Evolutionary conservation across 92 coral and sea anemone species (phyloP).

Genomic region (Phenganax marumi): DNA sequence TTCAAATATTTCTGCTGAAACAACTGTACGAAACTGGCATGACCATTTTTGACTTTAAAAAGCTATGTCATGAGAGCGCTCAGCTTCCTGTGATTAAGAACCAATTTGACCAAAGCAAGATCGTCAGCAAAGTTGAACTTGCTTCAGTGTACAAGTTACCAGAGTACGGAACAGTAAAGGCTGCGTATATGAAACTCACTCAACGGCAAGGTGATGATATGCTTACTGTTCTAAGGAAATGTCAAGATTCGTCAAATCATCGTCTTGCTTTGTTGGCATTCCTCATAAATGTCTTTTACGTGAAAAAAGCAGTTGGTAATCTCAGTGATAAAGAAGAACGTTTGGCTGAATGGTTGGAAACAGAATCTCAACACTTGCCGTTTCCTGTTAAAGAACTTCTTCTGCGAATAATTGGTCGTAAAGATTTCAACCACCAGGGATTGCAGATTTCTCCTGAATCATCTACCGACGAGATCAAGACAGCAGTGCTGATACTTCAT

Average conservation of each 20-base stretch:
- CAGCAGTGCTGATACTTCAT: constrained; percentile 68
- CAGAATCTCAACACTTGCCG: constrained; percentile 35
- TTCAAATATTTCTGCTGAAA: constrained; percentile 65
- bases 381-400: constrained; percentile 62
- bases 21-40: constrained; percentile 60
- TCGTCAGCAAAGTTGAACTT: constrained; percentile 56
- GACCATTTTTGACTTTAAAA: constrained; percentile 60
- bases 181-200: constrained; percentile 9
- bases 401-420: constrained; percentile 54
- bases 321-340: constrained; percentile 73
- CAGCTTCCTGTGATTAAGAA: constrained; percentile 55
- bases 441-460: constrained; percentile 69
- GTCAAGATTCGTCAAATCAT: constrained; percentile 47
- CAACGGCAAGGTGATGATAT: background rate
- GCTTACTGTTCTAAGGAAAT: constrained; percentile 6
- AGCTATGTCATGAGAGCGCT: constrained; percentile 52
- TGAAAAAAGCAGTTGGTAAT: constrained; percentile 65
- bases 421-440: constrained; percentile 59
- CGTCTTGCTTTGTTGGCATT: constrained; percentile 62
- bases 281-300: constrained; percentile 62
- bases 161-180: constrained; percentile 25
- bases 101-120: constrained; percentile 47
- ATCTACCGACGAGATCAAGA: constrained; percentile 62
- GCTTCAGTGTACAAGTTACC: constrained; percentile 54
- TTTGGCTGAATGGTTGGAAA: constrained; percentile 49